Conservation (phyloP, 2,888 invertebrate species). For the Epinotia ramella region DNA sequence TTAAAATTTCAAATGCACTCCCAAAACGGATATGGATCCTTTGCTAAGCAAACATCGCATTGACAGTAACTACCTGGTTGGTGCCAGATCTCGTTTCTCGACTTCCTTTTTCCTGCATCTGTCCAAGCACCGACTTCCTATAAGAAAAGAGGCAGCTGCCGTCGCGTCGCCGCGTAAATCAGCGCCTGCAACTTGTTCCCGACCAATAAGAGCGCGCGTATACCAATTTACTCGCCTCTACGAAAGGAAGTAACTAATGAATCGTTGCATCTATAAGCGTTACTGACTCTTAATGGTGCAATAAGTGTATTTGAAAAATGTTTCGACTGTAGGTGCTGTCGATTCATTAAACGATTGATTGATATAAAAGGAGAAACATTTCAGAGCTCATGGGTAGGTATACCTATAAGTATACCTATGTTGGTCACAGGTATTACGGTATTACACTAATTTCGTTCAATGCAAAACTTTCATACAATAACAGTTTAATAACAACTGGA, state of each 20-base stretch:
- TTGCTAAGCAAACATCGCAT: conserved; percentile 33
- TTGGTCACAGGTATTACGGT: no score
- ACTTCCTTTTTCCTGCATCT: conserved; percentile 64
- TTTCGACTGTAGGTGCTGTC: background rate
- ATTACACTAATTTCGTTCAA: no score
- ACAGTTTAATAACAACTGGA: no score
- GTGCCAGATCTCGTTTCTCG: conserved; percentile 47
- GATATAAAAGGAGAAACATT: no score
- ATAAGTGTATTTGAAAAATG: background rate
- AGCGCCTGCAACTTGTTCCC: conserved; percentile 66
- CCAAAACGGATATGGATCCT: conserved; percentile 27
- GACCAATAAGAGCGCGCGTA: conserved; percentile 61
- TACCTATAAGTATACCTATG: no score
- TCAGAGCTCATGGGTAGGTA: no score
- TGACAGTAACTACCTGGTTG: conserved; percentile 27
- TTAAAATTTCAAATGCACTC: background rate
- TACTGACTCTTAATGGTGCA: conserved; percentile 9
- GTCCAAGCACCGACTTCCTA: conserved; percentile 71
- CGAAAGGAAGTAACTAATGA: conserved; percentile 39
- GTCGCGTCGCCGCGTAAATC: conserved; percentile 60
- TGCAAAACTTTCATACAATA: no score
- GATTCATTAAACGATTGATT: background rate
- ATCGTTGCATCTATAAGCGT: conserved; percentile 23
- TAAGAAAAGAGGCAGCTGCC: conserved; percentile 72
- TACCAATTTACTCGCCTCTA: conserved; percentile 38